These are phyloP conservation scores for Aptenodytes patagonicus DNA, from an alignment of 2,113 vertebrate genomes.

Conservation along the genomic window DNA sequence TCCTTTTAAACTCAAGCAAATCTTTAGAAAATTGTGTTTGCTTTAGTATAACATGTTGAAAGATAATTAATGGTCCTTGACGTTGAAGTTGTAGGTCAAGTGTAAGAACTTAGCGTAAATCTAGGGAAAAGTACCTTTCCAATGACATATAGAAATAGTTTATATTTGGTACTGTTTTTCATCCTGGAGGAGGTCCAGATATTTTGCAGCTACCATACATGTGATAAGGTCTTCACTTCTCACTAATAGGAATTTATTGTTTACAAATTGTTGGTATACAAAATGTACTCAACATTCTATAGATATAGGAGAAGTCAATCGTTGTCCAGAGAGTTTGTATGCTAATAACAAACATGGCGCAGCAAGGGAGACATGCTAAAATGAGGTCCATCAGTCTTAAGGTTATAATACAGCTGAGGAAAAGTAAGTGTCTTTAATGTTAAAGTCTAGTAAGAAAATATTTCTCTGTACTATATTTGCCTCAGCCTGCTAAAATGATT, in stretches of 20 bases:
- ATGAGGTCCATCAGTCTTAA: background rate
- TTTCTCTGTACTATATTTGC: background rate
- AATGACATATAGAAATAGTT: background rate
- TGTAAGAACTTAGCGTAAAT: background rate
- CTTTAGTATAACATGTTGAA: background rate
- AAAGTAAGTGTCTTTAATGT: background rate
- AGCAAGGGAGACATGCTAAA: background rate
- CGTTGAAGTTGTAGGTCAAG: conserved; percentile 8
- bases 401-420: background rate
- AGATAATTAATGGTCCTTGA: conserved; percentile 17
- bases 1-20: background rate
- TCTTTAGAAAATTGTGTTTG: conserved; percentile 16
- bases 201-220: background rate
- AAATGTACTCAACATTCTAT: accelerated
- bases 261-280: background rate
- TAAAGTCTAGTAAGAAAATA: background rate
- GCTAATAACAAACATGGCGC: background rate
- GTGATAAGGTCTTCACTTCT: background rate
- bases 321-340: background rate
- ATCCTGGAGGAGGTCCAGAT: background rate
- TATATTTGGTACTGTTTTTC: background rate
- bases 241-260: background rate
- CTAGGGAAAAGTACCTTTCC: background rate
- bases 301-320: background rate
- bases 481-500: background rate